Base-by-base conservation (phyloP, 2,797 vertebrate genomes). In the Cheirogaleus major region DNA sequence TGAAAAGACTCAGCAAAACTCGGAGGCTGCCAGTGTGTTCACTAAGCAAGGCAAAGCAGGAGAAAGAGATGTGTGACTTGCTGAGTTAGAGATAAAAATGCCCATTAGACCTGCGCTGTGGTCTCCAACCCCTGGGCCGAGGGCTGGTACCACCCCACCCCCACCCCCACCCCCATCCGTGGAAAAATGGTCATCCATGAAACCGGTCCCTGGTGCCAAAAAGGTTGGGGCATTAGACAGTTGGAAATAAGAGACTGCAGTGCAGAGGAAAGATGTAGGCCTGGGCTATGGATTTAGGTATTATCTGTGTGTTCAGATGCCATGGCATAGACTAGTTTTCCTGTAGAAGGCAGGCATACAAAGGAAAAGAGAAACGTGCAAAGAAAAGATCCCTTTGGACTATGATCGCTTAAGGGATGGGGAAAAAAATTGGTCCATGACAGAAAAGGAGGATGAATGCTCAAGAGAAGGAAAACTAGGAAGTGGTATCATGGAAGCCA, bases 301-400 rank as follows among this genome's bases (percentile, higher is more conserved):
- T 20, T 23, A 4, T 35, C 35, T 67, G 43, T 27, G 20, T 79
- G 41, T 89, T 50, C n/a, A 10, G 55, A 63, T 75, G 78, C 32
- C 48, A 9, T 69, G 7, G 27, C 38, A 11, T 25, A n/a, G 67
- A 32, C n/a, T 22, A n/a, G 69, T 50, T 61, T 86, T 89, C 48
- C 43, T 79, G 3, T 22, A 70, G 50, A 72, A 38, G 38, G 20
- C 5, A 17, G 15, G 27, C 25, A 22, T 20, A 27, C 3, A 50
- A 38, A 27, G 17, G 55, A 83, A 73, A 82, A 17, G 35, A 48
- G 25, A 50, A 67, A 55, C 9, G 35, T 45, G 20, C 55, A 85
- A 80, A 92, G 45, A 67, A 81, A 41, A 48, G n/a, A 45, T 65
- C 72, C 9, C 30, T 81, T 81, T 69, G 52, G 17, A 78, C 41